Evolutionary conservation across 1,140 invertebrate species (phyloP), one percentile per base, ranked within the genome.

Genomic region (Drosophila serrata): DNA sequence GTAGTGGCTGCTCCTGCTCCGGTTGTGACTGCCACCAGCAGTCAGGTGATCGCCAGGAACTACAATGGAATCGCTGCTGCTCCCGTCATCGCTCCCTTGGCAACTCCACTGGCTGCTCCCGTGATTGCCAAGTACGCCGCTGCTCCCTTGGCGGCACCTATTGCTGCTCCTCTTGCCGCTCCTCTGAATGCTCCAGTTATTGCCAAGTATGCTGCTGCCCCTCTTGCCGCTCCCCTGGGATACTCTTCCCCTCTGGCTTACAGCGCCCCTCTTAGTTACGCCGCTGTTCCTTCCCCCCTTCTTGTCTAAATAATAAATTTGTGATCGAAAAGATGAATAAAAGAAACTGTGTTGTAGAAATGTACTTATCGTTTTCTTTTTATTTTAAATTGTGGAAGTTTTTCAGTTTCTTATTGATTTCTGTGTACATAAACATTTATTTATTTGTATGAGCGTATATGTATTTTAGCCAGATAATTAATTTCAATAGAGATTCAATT

Each of bases 41-140:
- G 93, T 37, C 93, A 94, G 77, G 92, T 92, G 53, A 61, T 94
- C 65, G 92, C 93, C 43, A 91, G 93, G 48, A 93, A 94, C 73
- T 93, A 80, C 63, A 93, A 93, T 79, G 93, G 92, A 7, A 92
- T 92, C 33, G 91, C 92, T 0, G 17, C 75, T 45, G 84, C 88
- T 35, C 24, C 24, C 24, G 24, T 24, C 2, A 24, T 24, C 24
- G 24, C 24, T 24, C 81, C 92, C 1, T 85, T 91, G 19, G 76
- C 85, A 43, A 31, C 79, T 27, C 58, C 69, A 0, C 9, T 72
- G 7, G 67, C 73, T n/a, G 73, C 75, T 40, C 65, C 29, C 13
- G 93, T 53, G 93, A 67, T 93, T 67, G 92, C 93, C 39, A 90
- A 93, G 55, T 93, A 93, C 49, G 79, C 79, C 0, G 62, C 92